These are phyloP conservation scores for Vandiemenella viatica DNA, from an alignment of 2,888 invertebrate genomes.

Conservation along the genomic window DNA sequence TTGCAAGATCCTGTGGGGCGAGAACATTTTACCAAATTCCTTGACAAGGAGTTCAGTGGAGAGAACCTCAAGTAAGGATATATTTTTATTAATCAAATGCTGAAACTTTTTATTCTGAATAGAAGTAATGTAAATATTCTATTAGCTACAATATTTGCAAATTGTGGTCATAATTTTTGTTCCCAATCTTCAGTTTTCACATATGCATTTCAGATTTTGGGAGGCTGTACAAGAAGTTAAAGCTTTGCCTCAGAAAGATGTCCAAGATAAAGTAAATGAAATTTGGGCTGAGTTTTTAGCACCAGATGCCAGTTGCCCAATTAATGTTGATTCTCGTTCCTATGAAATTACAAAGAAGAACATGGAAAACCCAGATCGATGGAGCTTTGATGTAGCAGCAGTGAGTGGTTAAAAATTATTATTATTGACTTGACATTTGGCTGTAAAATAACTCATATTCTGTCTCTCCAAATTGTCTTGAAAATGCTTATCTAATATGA, in stretches of 20 bases:
- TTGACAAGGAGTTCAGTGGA: conserved; percentile 95
- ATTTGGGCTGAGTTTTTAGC: conserved; percentile 91
- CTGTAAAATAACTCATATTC: too few relatives aligned
- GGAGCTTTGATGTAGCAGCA: conserved; percentile 95
- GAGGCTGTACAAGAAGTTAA: conserved; percentile 87
- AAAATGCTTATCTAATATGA: too few relatives aligned
- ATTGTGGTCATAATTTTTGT: too few relatives aligned
- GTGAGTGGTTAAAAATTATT: too few relatives aligned
- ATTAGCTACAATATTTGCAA: not conserved
- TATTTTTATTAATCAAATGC: too few relatives aligned
- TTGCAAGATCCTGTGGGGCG: conserved; percentile 87
- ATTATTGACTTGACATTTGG: too few relatives aligned
- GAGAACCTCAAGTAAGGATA: conserved; percentile 93
- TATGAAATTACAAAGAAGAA: conserved; percentile 71
- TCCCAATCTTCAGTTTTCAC: too few relatives aligned
- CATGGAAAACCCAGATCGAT: conserved; percentile 70
- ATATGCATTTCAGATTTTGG: conserved; percentile 96
- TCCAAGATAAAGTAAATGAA: conserved; percentile 63
- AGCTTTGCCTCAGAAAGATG: conserved; percentile 70
- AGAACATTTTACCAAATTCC: conserved; percentile 89
- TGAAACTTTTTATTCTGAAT: too few relatives aligned
- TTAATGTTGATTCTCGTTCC: conserved; percentile 91
- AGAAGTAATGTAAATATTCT: too few relatives aligned
- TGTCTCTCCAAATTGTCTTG: too few relatives aligned
- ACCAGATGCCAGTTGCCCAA: conserved; percentile 85